Percentiles rank a stretch among this genome's conserved stretches.
phyloP scores from a whole-genome alignment of 1,140 invertebrate species.

The Whitmania pigra region DNA sequence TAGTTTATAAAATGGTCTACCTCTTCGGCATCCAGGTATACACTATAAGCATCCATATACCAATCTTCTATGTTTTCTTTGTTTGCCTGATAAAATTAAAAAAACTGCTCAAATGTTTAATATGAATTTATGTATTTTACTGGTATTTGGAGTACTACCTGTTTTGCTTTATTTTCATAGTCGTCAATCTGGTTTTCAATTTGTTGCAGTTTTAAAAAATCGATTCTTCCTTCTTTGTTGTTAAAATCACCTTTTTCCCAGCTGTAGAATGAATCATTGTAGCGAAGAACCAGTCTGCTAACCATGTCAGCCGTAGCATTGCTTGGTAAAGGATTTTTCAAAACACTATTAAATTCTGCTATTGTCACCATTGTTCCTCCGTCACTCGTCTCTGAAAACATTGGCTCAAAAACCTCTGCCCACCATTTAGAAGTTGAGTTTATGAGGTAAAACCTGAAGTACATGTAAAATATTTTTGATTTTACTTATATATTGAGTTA shows the following conservation, averaged over 20 bases:
- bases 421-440: conserved; percentile 4
- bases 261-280: neutral
- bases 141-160: neutral
- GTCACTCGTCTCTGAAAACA: conserved; percentile 17
- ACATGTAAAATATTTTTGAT: neutral
- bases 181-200: neutral
- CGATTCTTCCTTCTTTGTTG: neutral
- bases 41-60: conserved; percentile 13
- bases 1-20: neutral
- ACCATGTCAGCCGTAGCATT: conserved; percentile 17
- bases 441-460: neutral
- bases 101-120: neutral
- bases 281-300: neutral
- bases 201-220: neutral
- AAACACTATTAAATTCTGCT: conserved; percentile 13
- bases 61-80: conserved; percentile 11
- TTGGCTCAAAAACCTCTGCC: conserved; percentile 12
- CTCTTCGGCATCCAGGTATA: conserved; percentile 2
- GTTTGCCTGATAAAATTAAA: conserved; percentile 3
- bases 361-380: conserved; percentile 7
- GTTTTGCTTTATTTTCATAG: neutral
- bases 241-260: neutral
- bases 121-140: too few species aligned
- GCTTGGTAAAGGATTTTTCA: conserved; percentile 12
- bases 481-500: too few species aligned